Conservation (phyloP, 2,888 invertebrate species). For the Pandemis heparana region DNA sequence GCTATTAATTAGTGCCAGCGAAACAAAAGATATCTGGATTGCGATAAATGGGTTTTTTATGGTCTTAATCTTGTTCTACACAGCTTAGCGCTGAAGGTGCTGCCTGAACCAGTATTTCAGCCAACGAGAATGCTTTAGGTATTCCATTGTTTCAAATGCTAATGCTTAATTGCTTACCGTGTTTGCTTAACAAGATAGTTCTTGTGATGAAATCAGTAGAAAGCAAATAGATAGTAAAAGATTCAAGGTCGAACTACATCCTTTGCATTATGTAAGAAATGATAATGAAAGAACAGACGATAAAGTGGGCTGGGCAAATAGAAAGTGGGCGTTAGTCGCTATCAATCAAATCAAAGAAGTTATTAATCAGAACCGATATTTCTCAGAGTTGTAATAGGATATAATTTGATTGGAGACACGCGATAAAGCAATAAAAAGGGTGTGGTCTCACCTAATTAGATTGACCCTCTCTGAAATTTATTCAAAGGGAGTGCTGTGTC, state of each 20-base stretch:
- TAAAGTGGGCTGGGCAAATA: neutral
- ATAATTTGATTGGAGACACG: slow-evolving; percentile 49
- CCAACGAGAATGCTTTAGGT: neutral
- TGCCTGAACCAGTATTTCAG: neutral
- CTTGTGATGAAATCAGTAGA: neutral
- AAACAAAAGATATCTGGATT: slow-evolving; percentile 17
- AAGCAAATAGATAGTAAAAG: slow-evolving; percentile 1
- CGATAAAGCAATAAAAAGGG: slow-evolving; percentile 49
- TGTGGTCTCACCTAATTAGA: slow-evolving; percentile 49
- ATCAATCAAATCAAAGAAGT: slow-evolving; percentile 44
- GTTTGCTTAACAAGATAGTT: neutral
- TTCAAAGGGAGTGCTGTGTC: slow-evolving; percentile 23
- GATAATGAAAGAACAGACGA: slow-evolving; percentile 7
- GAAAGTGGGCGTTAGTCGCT: slow-evolving; percentile 12
- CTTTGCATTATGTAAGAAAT: neutral
- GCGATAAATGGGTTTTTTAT: neutral
- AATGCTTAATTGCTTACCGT: neutral
- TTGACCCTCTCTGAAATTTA: slow-evolving; percentile 46
- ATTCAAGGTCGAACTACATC: slow-evolving; percentile 1
- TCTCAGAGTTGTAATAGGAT: slow-evolving; percentile 50
- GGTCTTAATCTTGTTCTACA: neutral
- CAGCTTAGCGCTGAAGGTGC: neutral
- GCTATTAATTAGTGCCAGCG: slow-evolving; percentile 32
- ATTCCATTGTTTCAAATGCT: neutral
- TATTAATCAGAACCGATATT: slow-evolving; percentile 49